Evolutionary conservation across 1,140 invertebrate species (phyloP).

Genomic region (Pollicipes pollicipes): DNA sequence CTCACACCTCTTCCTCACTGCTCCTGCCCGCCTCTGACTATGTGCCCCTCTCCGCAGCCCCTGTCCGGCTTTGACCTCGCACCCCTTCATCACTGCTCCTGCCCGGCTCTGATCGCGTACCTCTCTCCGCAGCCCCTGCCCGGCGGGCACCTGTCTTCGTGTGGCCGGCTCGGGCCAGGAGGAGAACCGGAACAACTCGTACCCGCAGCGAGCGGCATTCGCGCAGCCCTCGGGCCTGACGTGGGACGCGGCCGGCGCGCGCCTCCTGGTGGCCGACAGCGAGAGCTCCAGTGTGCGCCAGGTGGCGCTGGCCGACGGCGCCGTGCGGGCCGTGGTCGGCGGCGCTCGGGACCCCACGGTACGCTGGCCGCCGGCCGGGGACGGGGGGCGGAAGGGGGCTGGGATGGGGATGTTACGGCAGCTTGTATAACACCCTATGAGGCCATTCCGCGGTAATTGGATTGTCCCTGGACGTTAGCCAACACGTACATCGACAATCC

Average conservation of each 20-base stretch:
- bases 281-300: slow-evolving; percentile 74
- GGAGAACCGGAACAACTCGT: slow-evolving; percentile 80
- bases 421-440: no score
- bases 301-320: slow-evolving; percentile 51
- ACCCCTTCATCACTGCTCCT: no score
- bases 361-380: slow-evolving; percentile 23
- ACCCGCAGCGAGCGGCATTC: slow-evolving; percentile 65
- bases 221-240: slow-evolving; percentile 76
- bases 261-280: slow-evolving; percentile 70
- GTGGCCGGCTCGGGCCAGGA: slow-evolving; percentile 75
- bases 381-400: no score
- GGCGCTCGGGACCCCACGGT: slow-evolving; percentile 68
- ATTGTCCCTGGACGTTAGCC: no score
- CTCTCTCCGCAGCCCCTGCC: neutral
- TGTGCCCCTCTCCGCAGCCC: no score
- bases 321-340: slow-evolving; percentile 61
- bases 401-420: no score
- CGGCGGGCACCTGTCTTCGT: neutral
- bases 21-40: no score
- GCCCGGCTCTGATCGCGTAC: no score
- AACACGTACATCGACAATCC: no score
- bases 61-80: no score
- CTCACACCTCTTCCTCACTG: no score
- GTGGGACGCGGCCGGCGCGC: slow-evolving; percentile 25
- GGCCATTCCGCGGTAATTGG: no score